phyloP scores from a whole-genome alignment of 2,888 invertebrate genomes.

The Leistus spinibarbis region DNA sequence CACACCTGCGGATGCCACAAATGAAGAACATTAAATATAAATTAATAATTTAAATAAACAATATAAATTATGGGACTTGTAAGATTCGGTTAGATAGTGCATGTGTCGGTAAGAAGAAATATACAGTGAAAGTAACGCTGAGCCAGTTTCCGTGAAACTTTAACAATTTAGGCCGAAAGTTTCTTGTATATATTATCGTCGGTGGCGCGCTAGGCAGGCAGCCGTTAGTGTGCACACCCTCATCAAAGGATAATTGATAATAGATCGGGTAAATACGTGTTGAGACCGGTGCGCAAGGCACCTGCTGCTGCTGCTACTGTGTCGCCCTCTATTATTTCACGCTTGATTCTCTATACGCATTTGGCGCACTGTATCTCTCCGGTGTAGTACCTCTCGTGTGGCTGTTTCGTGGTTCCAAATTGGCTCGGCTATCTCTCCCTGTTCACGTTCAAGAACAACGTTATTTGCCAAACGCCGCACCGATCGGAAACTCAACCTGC shows the following conservation, averaged over 20 bases:
- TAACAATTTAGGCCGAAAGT: slow-evolving; percentile 38
- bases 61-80: no score
- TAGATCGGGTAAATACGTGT: slow-evolving; percentile 34
- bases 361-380: not conserved
- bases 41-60: no score
- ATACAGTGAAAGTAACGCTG: not conserved
- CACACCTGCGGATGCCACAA: no score
- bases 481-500: not conserved
- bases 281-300: slow-evolving; percentile 5
- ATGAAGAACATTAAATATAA: no score
- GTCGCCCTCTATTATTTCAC: not conserved
- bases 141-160: slow-evolving; percentile 27
- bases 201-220: not conserved
- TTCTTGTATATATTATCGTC: slow-evolving; percentile 38
- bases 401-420: no score
- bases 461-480: not conserved
- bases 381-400: not conserved
- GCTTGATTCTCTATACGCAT: not conserved
- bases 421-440: not conserved
- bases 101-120: no score
- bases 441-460: not conserved
- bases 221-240: slow-evolving; percentile 21
- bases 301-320: slow-evolving; percentile 14
- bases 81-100: no score
- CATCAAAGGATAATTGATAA: slow-evolving; percentile 39